Conservation (phyloP, 1,140 invertebrate genomes). For the Araneus ventricosus region DNA sequence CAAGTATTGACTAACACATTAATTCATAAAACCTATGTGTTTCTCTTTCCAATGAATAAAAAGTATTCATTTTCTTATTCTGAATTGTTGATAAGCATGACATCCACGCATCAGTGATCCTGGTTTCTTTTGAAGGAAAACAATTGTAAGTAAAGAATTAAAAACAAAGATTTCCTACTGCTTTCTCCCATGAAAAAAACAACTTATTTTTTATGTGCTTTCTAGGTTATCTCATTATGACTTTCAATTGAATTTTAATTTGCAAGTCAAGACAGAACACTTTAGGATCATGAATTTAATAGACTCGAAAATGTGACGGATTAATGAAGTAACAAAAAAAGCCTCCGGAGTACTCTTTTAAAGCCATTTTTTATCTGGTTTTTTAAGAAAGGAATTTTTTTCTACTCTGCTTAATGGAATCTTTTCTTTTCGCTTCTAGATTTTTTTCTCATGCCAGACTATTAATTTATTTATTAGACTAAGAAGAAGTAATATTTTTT, state of each 20-base stretch:
- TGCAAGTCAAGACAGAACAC: background rate
- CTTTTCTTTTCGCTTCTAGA: background rate
- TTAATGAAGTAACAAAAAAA: background rate
- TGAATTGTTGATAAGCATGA: no score
- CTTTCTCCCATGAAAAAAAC: background rate
- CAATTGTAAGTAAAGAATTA: background rate
- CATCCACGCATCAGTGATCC: background rate
- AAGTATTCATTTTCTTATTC: no score
- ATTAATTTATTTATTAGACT: background rate
- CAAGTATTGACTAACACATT: no score
- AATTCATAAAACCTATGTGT: no score
- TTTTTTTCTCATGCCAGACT: background rate
- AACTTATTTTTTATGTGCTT: background rate
- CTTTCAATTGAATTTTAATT: constrained; percentile 21
- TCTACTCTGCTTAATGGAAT: background rate
- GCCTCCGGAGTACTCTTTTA: background rate
- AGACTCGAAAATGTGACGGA: background rate
- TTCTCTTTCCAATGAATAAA: no score
- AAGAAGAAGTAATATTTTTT: background rate
- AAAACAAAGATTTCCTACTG: background rate
- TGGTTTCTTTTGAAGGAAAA: background rate
- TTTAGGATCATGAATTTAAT: background rate
- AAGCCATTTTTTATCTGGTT: background rate
- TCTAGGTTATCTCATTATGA: background rate
- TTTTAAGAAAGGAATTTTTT: background rate